Base-by-base conservation (phyloP, 2,113 vertebrate genomes). In the Melierax canorus region DNA sequence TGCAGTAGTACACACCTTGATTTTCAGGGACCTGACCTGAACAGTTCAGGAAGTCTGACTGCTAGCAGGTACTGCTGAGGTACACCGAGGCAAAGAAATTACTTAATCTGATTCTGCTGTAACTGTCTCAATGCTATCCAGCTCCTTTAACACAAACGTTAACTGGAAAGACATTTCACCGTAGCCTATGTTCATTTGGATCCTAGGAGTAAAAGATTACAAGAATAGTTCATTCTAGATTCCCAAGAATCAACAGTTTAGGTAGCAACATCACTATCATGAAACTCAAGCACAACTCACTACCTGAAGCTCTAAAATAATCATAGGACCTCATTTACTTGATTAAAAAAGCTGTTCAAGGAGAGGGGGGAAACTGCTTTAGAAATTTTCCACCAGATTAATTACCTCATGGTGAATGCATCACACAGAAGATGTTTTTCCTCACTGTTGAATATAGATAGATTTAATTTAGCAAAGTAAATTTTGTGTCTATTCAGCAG, bases 391-490 rank as follows among this genome's bases (percentile, higher is more conserved):
- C 85, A 91, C 88, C 21, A 73, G 92, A 94, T 96, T 97, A 97
- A 94, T 91, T 97, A 96, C 90, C 85, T 95, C 95, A 94, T 92
- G 92, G 81, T 5, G 14, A 89, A 73, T 12, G n/a, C 60, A 92
- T 34, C 80, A 48, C 78, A 90, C 69, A 82, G 87, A 94, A 79
- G 90, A 83, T 36, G 82, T 73, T 96, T 97, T 72, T 97, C 94
- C 94, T 96, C 92, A 92, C 79, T 94, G 60, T 92, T 96, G 76
- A 97, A 85, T 71, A 93, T 19, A 90, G 78, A 83, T 93, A 91
- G 89, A 95, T 95, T 97, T 95, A 89, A 97, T 97, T 97, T 94
- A 97, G 92, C 92, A 91, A 96, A 95, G 91, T 92, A 96, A 95
- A 95, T 95, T 94, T 51, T 55, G 43, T 79, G 48, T 78, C 88